These are phyloP conservation scores for Bombus affinis DNA, from an alignment of 1,140 invertebrate genomes.

Conservation along the genomic window DNA sequence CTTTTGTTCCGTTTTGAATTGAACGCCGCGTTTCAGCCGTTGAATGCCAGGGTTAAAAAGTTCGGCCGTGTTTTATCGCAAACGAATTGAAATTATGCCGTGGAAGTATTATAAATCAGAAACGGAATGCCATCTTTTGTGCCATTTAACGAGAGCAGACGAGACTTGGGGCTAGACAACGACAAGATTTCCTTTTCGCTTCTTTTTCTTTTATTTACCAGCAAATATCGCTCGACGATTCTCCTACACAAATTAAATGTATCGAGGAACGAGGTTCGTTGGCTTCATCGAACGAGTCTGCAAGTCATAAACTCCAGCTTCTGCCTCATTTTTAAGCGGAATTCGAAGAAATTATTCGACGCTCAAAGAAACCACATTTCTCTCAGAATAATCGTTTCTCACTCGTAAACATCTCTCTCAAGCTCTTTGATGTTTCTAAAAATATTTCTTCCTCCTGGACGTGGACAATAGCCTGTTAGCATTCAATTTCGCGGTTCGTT, in stretches of 20 bases:
- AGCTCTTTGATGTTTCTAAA: not conserved
- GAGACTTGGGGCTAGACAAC: not conserved
- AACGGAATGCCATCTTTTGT: conserved; percentile 27
- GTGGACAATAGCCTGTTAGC: not conserved
- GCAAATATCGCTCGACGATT: not conserved
- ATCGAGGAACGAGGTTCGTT: too few species aligned
- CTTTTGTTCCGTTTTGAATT: not conserved
- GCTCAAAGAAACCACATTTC: not conserved
- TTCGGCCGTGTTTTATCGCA: not conserved
- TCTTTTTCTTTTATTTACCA: not conserved
- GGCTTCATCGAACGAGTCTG: not conserved
- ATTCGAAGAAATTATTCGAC: not conserved
- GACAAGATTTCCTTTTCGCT: not conserved
- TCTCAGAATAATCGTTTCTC: too few species aligned
- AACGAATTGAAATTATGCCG: conserved; percentile 21
- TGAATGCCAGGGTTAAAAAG: not conserved
- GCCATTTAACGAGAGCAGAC: not conserved
- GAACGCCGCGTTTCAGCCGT: not conserved
- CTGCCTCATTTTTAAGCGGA: too few species aligned
- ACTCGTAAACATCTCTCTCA: too few species aligned
- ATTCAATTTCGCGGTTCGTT: not conserved
- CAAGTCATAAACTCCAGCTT: not conserved
- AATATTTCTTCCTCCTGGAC: not conserved
- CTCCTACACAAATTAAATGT: not conserved
- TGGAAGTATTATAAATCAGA: conserved; percentile 8